These are phyloP conservation scores for Anableps anableps DNA, from an alignment of 2,797 vertebrate genomes.

Conservation along the genomic window DNA sequence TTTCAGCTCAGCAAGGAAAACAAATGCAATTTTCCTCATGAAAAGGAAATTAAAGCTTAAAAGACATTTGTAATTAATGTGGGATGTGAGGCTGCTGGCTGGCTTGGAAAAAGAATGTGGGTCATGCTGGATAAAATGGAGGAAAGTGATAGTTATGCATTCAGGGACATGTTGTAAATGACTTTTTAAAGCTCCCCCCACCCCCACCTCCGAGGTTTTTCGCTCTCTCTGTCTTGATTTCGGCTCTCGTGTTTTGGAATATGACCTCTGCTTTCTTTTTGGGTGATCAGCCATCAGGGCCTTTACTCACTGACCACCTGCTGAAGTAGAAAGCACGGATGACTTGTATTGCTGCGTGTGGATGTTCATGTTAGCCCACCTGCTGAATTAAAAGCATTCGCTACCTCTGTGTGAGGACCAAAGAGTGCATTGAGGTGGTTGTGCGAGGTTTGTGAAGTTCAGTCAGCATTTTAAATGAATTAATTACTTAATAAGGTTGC, in stretches of 20 bases:
- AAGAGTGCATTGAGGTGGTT: slow-evolving; percentile 18
- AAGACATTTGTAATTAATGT: slow-evolving; percentile 72
- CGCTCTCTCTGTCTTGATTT: slow-evolving; percentile 13
- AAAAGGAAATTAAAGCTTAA: slow-evolving; percentile 65
- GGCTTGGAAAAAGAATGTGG: slow-evolving; percentile 50
- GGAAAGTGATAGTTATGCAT: slow-evolving; percentile 52
- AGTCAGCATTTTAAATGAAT: slow-evolving; percentile 8
- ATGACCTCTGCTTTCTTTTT: slow-evolving; percentile 59
- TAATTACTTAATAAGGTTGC: background rate
- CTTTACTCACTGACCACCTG: slow-evolving; percentile 67
- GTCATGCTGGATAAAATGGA: slow-evolving; percentile 58
- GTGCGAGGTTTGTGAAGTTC: slow-evolving; percentile 3
- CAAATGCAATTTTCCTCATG: slow-evolving; percentile 67
- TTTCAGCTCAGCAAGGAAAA: slow-evolving; percentile 61
- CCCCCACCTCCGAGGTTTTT: slow-evolving; percentile 38
- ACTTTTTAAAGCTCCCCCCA: slow-evolving; percentile 49
- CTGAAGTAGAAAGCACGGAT: slow-evolving; percentile 67
- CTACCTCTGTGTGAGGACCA: slow-evolving; percentile 47
- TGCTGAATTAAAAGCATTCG: slow-evolving; percentile 63
- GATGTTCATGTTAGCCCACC: slow-evolving; percentile 54
- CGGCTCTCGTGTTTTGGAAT: slow-evolving; percentile 57
- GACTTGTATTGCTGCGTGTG: slow-evolving; percentile 44
- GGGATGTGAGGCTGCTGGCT: slow-evolving; percentile 47
- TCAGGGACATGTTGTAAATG: slow-evolving; percentile 65
- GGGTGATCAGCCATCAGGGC: slow-evolving; percentile 59